A percentile compares a stretch with the other conserved stretches of the same genome.
phyloP scores from a whole-genome alignment of 2,113 vertebrate genomes.

The Scalopus aquaticus region DNA sequence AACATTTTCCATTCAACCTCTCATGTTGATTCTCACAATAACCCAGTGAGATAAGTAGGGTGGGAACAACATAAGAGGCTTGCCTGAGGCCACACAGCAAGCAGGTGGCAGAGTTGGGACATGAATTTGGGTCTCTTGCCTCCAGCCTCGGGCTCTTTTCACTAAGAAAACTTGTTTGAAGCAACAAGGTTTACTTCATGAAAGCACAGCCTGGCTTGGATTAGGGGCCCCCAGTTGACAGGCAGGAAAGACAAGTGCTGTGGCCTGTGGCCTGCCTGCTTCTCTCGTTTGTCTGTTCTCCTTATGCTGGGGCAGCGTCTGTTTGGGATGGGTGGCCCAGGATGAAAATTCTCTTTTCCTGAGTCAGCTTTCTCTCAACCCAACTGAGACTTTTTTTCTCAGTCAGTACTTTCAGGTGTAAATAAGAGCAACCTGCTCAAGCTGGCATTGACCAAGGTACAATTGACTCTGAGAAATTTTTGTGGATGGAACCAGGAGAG shows the following conservation, averaged over 20 bases:
- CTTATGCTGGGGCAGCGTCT: neutral
- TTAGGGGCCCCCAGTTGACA: neutral
- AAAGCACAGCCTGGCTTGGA: neutral
- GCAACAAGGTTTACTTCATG: neutral
- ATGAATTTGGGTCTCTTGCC: neutral
- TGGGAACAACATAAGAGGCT: neutral
- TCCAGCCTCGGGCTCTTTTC: constrained; percentile 48
- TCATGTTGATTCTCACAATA: constrained; percentile 24
- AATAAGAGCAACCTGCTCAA: neutral
- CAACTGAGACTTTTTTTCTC: neutral
- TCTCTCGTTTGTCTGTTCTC: neutral
- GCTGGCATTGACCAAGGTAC: neutral
- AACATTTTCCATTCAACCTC: neutral
- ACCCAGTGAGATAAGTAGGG: constrained; percentile 21
- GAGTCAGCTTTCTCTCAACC: neutral
- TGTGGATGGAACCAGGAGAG: neutral
- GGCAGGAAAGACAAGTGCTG: constrained; percentile 36
- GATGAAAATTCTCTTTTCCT: neutral
- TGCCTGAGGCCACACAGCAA: neutral
- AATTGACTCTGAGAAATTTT: neutral
- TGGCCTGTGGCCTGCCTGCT: neutral
- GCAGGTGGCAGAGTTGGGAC: neutral
- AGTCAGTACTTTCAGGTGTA: neutral
- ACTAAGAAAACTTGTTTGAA: constrained; percentile 32
- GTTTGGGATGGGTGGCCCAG: neutral